A percentile compares a stretch with the other conserved stretches of the same genome.
These are phyloP conservation scores for Columba livia DNA, from an alignment of 2,113 vertebrate genomes.

Conservation along the genomic window DNA sequence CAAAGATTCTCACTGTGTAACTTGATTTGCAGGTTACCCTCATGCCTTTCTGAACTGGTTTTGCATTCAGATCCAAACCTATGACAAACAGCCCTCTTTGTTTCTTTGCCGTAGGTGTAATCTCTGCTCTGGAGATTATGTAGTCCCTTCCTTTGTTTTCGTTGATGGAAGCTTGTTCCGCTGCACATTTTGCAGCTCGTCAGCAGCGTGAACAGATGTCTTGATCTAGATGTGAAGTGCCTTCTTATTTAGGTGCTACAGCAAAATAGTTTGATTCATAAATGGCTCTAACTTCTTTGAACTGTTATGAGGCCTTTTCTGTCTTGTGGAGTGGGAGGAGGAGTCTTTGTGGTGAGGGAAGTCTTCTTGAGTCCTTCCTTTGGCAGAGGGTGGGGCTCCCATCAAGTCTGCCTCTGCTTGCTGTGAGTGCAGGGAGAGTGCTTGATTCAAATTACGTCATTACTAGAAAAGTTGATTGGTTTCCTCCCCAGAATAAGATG, in stretches of 20 bases:
- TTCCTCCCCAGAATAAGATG: neutral
- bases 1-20: accelerated
- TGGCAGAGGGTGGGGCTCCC: neutral
- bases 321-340: neutral
- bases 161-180: neutral
- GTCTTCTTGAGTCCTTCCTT: neutral
- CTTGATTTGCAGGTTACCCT: neutral
- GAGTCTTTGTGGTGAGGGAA: neutral
- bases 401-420: neutral
- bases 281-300: neutral
- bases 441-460: neutral
- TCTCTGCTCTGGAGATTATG: neutral
- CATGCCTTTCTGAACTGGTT: neutral
- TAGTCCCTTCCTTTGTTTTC: neutral
- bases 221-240: slow-evolving; percentile 21
- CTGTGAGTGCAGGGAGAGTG: neutral
- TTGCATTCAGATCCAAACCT: neutral
- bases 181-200: neutral
- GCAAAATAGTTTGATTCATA: neutral
- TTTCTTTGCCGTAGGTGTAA: neutral
- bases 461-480: neutral
- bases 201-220: neutral
- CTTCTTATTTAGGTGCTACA: slow-evolving; percentile 40
- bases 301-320: neutral
- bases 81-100: neutral